Evolutionary conservation across 2,888 invertebrate genomes (phyloP), one percentile per base, ranked within the genome.

Genomic region (Caradrina clavipalpis): DNA sequence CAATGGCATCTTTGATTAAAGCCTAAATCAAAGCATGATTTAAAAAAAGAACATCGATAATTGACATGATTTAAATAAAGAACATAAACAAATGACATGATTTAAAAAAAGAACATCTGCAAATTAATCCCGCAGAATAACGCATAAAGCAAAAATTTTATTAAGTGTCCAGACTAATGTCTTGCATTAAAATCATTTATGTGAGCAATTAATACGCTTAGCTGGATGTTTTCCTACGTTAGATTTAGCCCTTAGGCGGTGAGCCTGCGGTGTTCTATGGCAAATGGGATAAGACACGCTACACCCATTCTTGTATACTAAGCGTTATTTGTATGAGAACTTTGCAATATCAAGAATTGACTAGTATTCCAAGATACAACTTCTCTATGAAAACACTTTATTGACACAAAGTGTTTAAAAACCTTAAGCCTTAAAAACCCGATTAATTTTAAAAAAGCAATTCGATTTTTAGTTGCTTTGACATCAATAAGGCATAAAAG

Each of bases 121-220:
- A n/a, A 26, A 78, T 70, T 67, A 61, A 39, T 74, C 70, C 56
- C 15, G 35, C 35, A 31, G n/a, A 61, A 54, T 59, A 74, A 31
- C 42, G 66, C 59, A 80, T 73, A 73, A 71, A 84, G 70, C 62
- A 73, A 65, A 63, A 76, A 65, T 84, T 84, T 76, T 81, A 85
- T 87, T 76, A 80, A 83, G 82, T 84, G 79, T 68, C 63, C 61
- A 66, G 79, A 88, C 83, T 88, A 90, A 93, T 92, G 87, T 78
- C 71, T 82, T 83, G 81, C 89, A 93, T 93, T 93, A 93, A 92
- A 92, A 87, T 89, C 90, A 90, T 92, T 93, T 92, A 93, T 91
- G 88, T 85, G 82, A 73, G 90, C 92, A 92, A 93, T 94, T 94
- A 93, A 94, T 93, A 89, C 85, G 82, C 83, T 82, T 86, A 86